These are phyloP conservation scores for Tridacna crocea DNA, from an alignment of 2,888 invertebrate species.

Conservation along the genomic window DNA sequence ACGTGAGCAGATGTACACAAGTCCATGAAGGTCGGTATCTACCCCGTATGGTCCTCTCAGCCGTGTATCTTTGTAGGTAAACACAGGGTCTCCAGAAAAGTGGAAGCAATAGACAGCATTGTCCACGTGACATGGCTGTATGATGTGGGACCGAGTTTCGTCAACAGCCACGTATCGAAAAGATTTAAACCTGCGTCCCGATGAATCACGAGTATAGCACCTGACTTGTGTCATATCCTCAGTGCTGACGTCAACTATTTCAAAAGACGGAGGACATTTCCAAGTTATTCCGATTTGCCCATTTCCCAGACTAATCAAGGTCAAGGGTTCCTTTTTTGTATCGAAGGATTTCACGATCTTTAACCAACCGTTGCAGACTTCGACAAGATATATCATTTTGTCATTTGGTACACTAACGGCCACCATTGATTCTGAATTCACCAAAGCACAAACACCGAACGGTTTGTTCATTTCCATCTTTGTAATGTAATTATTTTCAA, in stretches of 20 bases:
- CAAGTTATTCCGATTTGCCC: neutral
- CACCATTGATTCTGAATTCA: neutral
- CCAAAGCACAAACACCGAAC: neutral
- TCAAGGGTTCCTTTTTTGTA: neutral
- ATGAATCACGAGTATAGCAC: neutral
- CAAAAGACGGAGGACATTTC: neutral
- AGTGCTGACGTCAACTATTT: neutral
- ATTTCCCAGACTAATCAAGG: neutral
- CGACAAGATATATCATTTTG: neutral
- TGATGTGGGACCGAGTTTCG: neutral
- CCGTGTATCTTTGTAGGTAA: constrained; percentile 5
- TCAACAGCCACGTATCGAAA: constrained; percentile 19
- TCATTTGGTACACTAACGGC: constrained; percentile 9
- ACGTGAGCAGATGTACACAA: neutral
- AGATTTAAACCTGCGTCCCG: constrained; percentile 7
- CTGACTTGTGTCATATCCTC: neutral
- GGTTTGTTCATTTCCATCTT: constrained; percentile 7
- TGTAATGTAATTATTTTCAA: neutral
- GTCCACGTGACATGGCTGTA: constrained; percentile 14
- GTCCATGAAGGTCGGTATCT: neutral
- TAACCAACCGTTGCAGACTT: neutral
- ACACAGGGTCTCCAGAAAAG: constrained; percentile 12
- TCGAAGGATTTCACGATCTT: neutral
- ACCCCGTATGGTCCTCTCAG: constrained; percentile 9
- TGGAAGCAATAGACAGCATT: constrained; percentile 18